A percentile compares a stretch with the other conserved stretches of the same genome.
Conservation (phyloP, 2,113 vertebrate genomes). For the Trochalopteron elliotii region DNA sequence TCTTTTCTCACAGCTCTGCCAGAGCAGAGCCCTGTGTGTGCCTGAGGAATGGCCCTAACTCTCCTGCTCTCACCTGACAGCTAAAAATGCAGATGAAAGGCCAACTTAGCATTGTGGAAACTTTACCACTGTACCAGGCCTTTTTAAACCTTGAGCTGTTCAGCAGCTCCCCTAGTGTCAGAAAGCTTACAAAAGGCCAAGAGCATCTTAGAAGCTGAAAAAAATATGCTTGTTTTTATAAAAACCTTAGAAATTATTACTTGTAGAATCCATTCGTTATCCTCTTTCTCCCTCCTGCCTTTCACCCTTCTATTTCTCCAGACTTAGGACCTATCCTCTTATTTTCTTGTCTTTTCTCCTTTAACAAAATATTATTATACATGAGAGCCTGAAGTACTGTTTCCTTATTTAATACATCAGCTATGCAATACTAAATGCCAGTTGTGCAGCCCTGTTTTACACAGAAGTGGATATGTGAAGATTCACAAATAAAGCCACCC, state of each 20-base stretch:
- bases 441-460: neutral
- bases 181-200: neutral
- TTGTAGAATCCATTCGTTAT: neutral
- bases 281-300: neutral
- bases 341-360: neutral
- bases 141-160: neutral
- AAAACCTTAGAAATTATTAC: neutral
- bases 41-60: neutral
- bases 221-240: neutral
- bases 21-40: neutral
- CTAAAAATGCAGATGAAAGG: neutral
- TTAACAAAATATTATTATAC: neutral
- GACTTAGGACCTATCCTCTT: neutral
- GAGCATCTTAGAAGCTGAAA: neutral
- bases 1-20: neutral
- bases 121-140: neutral
- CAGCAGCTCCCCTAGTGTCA: neutral
- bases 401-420: neutral
- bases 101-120: neutral
- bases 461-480: neutral
- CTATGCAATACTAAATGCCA: neutral
- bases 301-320: neutral
- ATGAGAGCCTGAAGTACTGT: neutral
- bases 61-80: neutral
- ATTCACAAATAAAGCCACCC: neutral